Evolutionary conservation across 2,888 invertebrate species (phyloP).

Genomic region (Trissolcus brochymenae): DNA sequence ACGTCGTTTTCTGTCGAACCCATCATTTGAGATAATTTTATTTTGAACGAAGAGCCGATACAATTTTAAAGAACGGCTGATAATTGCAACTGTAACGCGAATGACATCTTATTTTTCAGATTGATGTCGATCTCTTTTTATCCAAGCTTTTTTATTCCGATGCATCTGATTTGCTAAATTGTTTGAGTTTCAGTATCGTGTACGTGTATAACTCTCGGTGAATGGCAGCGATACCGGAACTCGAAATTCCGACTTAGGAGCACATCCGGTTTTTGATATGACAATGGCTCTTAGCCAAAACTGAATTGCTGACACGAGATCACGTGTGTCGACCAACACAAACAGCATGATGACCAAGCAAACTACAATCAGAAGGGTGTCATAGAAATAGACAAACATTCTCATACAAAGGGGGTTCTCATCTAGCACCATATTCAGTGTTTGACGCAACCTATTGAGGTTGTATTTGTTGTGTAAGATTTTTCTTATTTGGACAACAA

Average conservation of each 20-base stretch:
- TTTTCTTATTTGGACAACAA: conserved; percentile 15
- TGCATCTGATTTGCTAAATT: background rate
- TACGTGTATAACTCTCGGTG: conserved; percentile 6
- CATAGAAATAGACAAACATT: conserved; percentile 38
- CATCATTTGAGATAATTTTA: no score
- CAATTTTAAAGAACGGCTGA: no score
- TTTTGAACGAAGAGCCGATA: no score
- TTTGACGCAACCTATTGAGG: background rate
- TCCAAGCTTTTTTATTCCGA: no score
- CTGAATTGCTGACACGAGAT: conserved; percentile 58
- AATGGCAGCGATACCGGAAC: conserved; percentile 40
- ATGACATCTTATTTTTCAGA: no score
- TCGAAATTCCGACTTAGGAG: conserved; percentile 45
- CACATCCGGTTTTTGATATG: conserved; percentile 57
- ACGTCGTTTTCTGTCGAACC: no score
- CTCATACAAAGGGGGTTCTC: conserved; percentile 43
- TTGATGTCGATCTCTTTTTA: no score
- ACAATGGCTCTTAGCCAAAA: conserved; percentile 60
- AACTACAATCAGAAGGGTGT: conserved; percentile 36
- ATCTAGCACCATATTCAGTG: background rate
- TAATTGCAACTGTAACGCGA: no score
- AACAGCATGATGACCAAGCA: conserved; percentile 45
- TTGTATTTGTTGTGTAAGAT: conserved; percentile 9
- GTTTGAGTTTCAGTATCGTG: background rate
- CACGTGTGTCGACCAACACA: conserved; percentile 51